Evolutionary conservation across 2,113 vertebrate species (phyloP), one percentile per base, ranked within the genome.

Genomic region (Boulengeromyrus knoepffleri): DNA sequence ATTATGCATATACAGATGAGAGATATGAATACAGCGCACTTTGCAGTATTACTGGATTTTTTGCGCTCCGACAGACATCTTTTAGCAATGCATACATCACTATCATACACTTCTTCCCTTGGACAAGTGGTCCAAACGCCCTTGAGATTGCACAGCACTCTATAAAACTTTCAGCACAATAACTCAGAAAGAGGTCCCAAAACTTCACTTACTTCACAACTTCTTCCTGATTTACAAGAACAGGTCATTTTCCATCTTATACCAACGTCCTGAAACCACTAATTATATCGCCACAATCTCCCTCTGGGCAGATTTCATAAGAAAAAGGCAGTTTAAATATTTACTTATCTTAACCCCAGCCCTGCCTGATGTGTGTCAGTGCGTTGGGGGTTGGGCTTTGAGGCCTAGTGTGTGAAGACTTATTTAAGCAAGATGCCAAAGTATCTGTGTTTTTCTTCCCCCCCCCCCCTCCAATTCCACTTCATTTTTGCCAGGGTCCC

Each of bases 351-450:
- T 93, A 46, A 92, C 80, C 87, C 70, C 2, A 31, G 62, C 89
- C 92, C 13, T 92, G 90, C 91, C 91, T 13, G 66, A 90, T 90
- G 90, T 85, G 90, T 92, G 92, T 92, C 92, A 92, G 94, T 90
- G 91, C 93, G 94, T 95, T 93, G 91, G 89, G 89, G 91, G 94
- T 92, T 89, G 89, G 91, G 94, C 91, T 93, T 91, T 92, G 90
- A 90, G 94, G 92, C 85, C 93, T 90, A 91, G 77, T 91, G 93
- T 93, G 94, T 90, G 88, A 91, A 91, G 90, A 92, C 89, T 88
- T 90, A 91, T 92, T 88, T 94, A 92, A 94, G 94, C 94, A 95
- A 91, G 89, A 91, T 91, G 92, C 93, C 93, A 95, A 94, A 95
- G 93, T 94, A 90, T 90, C 83, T 50, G 83, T 50, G 87, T 88